Percentiles rank a stretch among this genome's conserved stretches.
These are phyloP conservation scores for Monarcha castaneiventris DNA, from an alignment of 2,113 vertebrate genomes.

Conservation along the genomic window DNA sequence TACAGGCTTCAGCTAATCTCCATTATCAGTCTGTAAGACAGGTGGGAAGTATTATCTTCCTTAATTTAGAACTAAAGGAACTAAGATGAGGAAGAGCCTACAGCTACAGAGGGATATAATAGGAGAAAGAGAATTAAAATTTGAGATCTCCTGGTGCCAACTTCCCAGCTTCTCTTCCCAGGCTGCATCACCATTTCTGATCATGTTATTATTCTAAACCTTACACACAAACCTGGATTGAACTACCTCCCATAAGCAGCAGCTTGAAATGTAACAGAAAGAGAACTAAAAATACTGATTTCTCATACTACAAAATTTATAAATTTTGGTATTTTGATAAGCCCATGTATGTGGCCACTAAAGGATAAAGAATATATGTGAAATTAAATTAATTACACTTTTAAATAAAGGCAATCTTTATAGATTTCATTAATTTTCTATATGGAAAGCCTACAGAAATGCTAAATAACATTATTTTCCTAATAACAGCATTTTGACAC, in stretches of 20 bases:
- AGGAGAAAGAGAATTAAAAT: not conserved
- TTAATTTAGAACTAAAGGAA: not conserved
- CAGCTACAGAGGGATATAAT: not conserved
- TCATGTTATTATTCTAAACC: not conserved
- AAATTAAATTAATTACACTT: constrained; percentile 28
- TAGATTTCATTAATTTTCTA: constrained; percentile 24
- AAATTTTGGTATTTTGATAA: not conserved
- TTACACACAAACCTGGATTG: not conserved
- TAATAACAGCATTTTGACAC: constrained; percentile 36
- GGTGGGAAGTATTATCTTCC: not conserved
- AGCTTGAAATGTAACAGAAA: not conserved
- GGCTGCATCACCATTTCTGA: not conserved
- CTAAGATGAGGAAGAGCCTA: not conserved
- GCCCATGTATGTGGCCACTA: not conserved
- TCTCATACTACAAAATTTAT: not conserved
- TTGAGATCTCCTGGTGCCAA: not conserved
- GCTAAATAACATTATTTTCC: constrained; percentile 25
- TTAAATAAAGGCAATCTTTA: constrained; percentile 21
- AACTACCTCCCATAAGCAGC: not conserved
- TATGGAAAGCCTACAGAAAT: not conserved
- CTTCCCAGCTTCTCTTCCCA: not conserved
- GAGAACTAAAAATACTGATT: not conserved
- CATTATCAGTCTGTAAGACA: not conserved
- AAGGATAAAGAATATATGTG: constrained; percentile 3
- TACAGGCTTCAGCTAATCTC: not conserved